Evolutionary conservation across 2,888 invertebrate genomes (phyloP), one percentile per base, ranked within the genome.

Genomic region (Bombyx huttoni): DNA sequence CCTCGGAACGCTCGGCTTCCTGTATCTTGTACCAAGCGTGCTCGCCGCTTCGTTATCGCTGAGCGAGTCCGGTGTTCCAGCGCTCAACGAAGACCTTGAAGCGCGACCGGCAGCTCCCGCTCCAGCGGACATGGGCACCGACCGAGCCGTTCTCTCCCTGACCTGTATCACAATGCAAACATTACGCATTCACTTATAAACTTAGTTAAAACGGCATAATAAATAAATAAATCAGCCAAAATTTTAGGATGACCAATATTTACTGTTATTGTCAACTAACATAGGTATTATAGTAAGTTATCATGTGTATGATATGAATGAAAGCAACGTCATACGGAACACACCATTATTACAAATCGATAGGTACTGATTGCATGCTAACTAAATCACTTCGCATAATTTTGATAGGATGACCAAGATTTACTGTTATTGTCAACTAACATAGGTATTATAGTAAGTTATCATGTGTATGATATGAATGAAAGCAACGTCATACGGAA

Each of bases 111-210:
- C 75, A 1, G 67, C 77, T 24, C 74, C 83, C 24, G 74, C 83
- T 49, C 77, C 77, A 49, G 90, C 85, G 45, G 92, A 92, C 97
- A 98, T 97, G 49, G 98, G 97, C 61, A 96, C 94, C 53, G 97
- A 97, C 66, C 97, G 92, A 55, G 92, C 94, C 48, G 97, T 97
- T 68, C 97, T 93, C 87, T 98, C 98, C 68, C 97, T 92, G 55
- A 98, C 96, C 97, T 98, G 87, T 52, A 60, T 54, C 55, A 46
- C 56, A 57, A 54, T 54, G 33, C 24, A 33, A 5, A 13, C 8
- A 10, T 40, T 49, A 51, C 33, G 24, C 33, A 51, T 12, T 14
- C 13, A 40, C 54, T 13, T 56, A 49, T 51, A 35, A 9, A 50
- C 55, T 52, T 56, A 7, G 52, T 53, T 54, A 33, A 33, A 34